phyloP scores from a whole-genome alignment of 2,888 invertebrate genomes.

The Tetragonula carbonaria region DNA sequence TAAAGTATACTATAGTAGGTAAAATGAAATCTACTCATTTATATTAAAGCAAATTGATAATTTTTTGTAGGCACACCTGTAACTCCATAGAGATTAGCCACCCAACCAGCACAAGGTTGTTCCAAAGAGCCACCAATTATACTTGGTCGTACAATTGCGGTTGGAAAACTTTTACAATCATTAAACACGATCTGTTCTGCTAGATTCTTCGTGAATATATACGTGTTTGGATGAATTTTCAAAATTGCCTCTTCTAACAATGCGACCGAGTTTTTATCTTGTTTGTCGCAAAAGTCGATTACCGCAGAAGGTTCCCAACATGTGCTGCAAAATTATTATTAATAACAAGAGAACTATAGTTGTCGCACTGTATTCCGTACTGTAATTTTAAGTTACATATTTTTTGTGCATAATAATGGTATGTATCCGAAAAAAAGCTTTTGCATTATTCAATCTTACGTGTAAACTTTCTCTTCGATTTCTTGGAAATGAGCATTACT shows the following conservation, averaged over 20 bases:
- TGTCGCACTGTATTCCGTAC: background rate
- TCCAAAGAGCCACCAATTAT: slow-evolving; percentile 92
- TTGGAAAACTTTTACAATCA: slow-evolving; percentile 92
- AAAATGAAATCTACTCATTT: too few relatives aligned
- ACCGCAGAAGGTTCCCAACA: slow-evolving; percentile 79
- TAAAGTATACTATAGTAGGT: too few relatives aligned
- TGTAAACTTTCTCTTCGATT: slow-evolving; percentile 95
- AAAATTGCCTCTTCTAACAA: slow-evolving; percentile 83
- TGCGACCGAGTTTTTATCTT: slow-evolving; percentile 88
- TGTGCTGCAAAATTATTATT: slow-evolving; percentile 69
- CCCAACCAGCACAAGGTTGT: slow-evolving; percentile 96
- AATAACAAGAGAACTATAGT: background rate
- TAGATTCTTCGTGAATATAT: slow-evolving; percentile 98
- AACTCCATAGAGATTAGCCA: slow-evolving; percentile 98
- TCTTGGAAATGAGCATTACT: slow-evolving; percentile 97
- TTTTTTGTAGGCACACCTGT: slow-evolving; percentile 85
- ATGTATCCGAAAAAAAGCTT: background rate
- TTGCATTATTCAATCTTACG: slow-evolving; percentile 76
- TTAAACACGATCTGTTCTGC: slow-evolving; percentile 94
- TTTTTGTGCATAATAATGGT: background rate
- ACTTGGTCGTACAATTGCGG: slow-evolving; percentile 97
- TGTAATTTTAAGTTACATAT: too few relatives aligned
- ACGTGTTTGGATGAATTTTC: slow-evolving; percentile 97
- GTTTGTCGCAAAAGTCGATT: slow-evolving; percentile 89
- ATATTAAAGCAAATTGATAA: too few relatives aligned